Base-by-base conservation (phyloP, 2,113 vertebrate genomes). In the Zosterops hypoxanthus region DNA sequence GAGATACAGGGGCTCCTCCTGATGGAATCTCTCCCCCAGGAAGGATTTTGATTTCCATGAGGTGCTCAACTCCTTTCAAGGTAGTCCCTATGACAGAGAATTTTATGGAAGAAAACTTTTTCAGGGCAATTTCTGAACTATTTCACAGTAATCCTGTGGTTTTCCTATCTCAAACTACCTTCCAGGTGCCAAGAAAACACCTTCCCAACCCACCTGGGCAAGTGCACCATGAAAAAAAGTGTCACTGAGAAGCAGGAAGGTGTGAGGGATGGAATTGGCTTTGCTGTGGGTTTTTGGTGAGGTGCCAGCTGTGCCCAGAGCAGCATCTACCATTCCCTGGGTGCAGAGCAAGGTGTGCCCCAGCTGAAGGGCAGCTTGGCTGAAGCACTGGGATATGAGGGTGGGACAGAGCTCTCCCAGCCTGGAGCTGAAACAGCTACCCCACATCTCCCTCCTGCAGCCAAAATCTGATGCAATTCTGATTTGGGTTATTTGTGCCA, bases 401-500 rank as follows among this genome's bases (percentile, higher is more conserved):
- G 7, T 65, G 29, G 60, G 59, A 88, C 39, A 31, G 5, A 18
- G 49, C 31, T 68, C 21, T 86, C 31, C 64, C 44, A 69, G 61
- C 6, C 3, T 42, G 36, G 36, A 80, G n/a, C 7, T 29, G 50
- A 79, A 82, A 56, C n/a, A 81, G 41, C 82, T 18, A 23, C 44
- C 80, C 76, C 11, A 2, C 2, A 36, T 75, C 52, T 71, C n/a
- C 56, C 21, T 86, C 31, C 68, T 23, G 39, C 68, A 92, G 86
- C 94, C 93, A 96, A 79, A 81, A 61, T 79, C 88, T 94, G 94
- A 94, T 92, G 93, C 86, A 95, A 90, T 90, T 89, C 85, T 82
- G 28, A 44, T 70, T 83, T 50, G 73, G 20, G 20, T 90, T 94
- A 77, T 88, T 85, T 88, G 57, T 3, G 2, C 75, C 86, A 93